phyloP scores from a whole-genome alignment of 2,888 invertebrate species.

The Mylabris sibirica region DNA sequence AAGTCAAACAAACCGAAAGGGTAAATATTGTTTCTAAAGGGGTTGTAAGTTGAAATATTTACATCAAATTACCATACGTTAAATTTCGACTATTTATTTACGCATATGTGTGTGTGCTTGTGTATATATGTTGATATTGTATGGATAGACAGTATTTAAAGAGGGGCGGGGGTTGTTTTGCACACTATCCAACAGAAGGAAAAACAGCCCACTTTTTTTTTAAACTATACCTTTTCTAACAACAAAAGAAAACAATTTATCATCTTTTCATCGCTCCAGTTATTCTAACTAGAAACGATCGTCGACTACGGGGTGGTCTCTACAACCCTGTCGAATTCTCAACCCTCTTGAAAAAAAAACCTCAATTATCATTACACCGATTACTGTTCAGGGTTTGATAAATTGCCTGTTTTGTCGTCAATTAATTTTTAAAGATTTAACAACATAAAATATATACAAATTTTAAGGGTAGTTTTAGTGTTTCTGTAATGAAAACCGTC shows the following conservation, averaged over 20 bases:
- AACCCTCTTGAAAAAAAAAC: slow-evolving; percentile 3
- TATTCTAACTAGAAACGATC: background rate
- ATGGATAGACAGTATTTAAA: background rate
- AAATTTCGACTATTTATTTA: background rate
- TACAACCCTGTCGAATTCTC: background rate
- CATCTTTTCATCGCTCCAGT: slow-evolving; percentile 6
- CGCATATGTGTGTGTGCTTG: background rate
- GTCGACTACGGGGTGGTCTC: background rate
- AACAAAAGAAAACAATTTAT: slow-evolving; percentile 7
- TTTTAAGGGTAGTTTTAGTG: background rate
- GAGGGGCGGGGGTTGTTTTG: background rate
- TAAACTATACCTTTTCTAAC: slow-evolving; percentile 1
- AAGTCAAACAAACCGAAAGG: slow-evolving; percentile 42
- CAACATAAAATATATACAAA: background rate
- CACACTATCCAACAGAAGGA: background rate
- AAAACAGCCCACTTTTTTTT: background rate
- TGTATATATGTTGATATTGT: background rate
- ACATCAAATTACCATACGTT: slow-evolving; percentile 31
- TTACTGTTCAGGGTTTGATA: background rate
- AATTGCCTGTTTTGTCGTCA: background rate
- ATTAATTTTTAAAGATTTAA: background rate
- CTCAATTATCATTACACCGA: slow-evolving; percentile 8
- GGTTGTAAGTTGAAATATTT: slow-evolving; percentile 27
- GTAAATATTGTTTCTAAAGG: slow-evolving; percentile 51
- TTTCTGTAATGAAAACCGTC: no score